Percentiles rank a stretch among this genome's conserved stretches.
phyloP scores from a whole-genome alignment of 2,797 vertebrate species.

The Myripristis murdjan region DNA sequence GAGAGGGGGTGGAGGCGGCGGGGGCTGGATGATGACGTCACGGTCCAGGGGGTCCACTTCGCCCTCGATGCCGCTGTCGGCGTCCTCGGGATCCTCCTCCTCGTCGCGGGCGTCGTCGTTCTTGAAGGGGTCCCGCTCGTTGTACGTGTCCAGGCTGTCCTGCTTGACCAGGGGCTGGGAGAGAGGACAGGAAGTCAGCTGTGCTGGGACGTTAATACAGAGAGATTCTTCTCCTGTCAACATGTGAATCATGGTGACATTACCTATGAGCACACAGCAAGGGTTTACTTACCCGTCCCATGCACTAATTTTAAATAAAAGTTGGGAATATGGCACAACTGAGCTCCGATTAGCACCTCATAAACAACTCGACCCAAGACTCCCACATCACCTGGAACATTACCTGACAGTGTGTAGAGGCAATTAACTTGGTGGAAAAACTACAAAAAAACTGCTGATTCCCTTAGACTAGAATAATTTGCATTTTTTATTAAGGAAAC shows the following conservation, averaged over 20 bases:
- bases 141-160: constrained; percentile 98
- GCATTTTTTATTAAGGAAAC: too few species aligned
- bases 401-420: background rate
- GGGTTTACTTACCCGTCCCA: background rate
- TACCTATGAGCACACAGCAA: background rate
- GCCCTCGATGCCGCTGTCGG: constrained; percentile 92
- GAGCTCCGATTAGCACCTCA: too few species aligned
- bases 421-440: too few species aligned
- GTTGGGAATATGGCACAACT: background rate
- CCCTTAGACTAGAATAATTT: background rate
- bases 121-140: constrained; percentile 97
- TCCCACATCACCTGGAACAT: background rate
- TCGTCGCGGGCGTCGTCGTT: constrained; percentile 95
- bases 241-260: background rate
- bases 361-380: background rate
- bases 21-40: constrained; percentile 95
- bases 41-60: constrained; percentile 95
- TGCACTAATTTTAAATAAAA: background rate
- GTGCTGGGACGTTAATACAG: too few species aligned
- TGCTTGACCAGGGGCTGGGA: constrained; percentile 95
- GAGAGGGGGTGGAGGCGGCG: constrained; percentile 90
- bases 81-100: constrained; percentile 96
- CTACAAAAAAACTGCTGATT: background rate
- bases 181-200: background rate
- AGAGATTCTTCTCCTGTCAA: background rate